Percentiles rank a stretch among this genome's conserved stretches.
phyloP scores from a whole-genome alignment of 2,113 vertebrate genomes.

The Nothobranchius kuhntae region DNA sequence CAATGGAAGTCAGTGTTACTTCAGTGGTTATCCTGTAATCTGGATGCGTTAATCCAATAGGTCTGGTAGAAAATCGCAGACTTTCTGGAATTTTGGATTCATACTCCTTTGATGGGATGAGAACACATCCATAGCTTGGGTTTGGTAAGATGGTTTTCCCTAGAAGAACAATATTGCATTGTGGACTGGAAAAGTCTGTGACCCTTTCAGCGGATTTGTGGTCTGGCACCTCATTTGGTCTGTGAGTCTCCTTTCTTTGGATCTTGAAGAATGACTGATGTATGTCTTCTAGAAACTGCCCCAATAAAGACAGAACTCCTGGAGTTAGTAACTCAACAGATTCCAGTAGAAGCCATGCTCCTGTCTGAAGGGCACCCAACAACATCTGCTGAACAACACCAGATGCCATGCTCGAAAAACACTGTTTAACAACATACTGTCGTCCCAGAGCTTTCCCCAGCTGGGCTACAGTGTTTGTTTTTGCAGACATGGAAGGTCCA shows the following conservation, averaged over 20 bases:
- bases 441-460: slow-evolving; percentile 81
- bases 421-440: slow-evolving; percentile 78
- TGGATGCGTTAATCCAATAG: slow-evolving; percentile 77
- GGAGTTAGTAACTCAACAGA: slow-evolving; percentile 71
- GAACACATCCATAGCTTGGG: slow-evolving; percentile 79
- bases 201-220: neutral
- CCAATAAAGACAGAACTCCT: slow-evolving; percentile 74
- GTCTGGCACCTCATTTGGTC: slow-evolving; percentile 3
- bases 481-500: slow-evolving; percentile 78
- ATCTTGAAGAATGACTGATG: slow-evolving; percentile 65
- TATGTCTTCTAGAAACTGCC: slow-evolving; percentile 78
- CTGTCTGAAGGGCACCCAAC: slow-evolving; percentile 81
- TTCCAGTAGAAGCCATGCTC: slow-evolving; percentile 83
- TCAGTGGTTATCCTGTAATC: slow-evolving; percentile 78
- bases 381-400: slow-evolving; percentile 76
- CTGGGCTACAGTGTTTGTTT: slow-evolving; percentile 65
- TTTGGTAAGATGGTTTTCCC: slow-evolving; percentile 69
- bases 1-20: slow-evolving; percentile 78
- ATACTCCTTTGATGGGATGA: slow-evolving; percentile 61
- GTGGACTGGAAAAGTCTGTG: slow-evolving; percentile 11
- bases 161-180: slow-evolving; percentile 62
- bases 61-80: slow-evolving; percentile 76
- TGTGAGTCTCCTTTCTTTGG: slow-evolving; percentile 20
- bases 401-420: slow-evolving; percentile 58
- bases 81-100: slow-evolving; percentile 70